Evolutionary conservation across 2,113 vertebrate genomes (phyloP).

Genomic region (Calonectris borealis): DNA sequence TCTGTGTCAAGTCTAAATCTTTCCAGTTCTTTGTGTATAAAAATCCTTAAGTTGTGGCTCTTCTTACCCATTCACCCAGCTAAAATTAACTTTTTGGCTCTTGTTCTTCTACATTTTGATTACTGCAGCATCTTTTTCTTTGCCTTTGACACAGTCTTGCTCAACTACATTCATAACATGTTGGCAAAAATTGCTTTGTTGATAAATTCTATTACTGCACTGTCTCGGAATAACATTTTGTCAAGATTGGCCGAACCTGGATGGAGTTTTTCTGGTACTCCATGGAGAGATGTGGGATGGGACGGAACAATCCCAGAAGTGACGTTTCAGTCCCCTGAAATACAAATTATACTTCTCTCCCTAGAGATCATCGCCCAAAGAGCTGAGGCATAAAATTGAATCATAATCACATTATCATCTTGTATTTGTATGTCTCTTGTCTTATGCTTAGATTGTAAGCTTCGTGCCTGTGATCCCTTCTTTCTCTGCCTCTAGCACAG

Average conservation of each 20-base stretch:
- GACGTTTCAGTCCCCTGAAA: not conserved
- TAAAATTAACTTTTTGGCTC: slow-evolving; percentile 18
- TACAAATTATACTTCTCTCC: not conserved
- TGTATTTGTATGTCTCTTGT: not conserved
- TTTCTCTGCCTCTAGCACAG: not conserved
- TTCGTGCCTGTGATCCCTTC: not conserved
- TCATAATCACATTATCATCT: not conserved
- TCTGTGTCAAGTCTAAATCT: not conserved
- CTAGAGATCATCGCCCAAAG: not conserved
- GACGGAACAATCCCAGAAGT: not conserved
- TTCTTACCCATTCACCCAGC: not conserved
- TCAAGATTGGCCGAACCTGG: not conserved
- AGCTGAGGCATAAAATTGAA: not conserved
- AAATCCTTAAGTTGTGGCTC: not conserved
- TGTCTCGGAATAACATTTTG: not conserved
- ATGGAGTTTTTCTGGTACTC: not conserved
- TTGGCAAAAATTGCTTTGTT: not conserved
- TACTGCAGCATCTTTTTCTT: slow-evolving; percentile 19
- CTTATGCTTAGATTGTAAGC: not conserved
- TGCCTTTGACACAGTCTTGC: slow-evolving; percentile 50
- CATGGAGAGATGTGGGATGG: not conserved
- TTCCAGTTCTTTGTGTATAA: not conserved
- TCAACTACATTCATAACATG: not conserved
- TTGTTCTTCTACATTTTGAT: not conserved
- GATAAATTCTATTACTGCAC: not conserved